Base-by-base conservation (phyloP, 2,113 vertebrate species). In the Danionella cerebrum region DNA sequence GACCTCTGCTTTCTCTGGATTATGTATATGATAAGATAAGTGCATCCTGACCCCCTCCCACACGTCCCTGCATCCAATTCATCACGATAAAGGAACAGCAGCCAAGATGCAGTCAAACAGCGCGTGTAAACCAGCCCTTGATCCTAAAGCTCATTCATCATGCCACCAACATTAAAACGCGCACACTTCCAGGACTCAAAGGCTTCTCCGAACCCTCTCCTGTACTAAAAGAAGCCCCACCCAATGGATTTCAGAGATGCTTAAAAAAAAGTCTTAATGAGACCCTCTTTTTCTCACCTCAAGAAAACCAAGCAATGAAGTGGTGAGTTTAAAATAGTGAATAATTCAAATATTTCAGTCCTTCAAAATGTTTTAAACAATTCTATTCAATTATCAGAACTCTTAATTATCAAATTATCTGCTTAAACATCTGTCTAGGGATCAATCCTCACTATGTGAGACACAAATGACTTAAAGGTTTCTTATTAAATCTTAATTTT, bases 91-190 rank as follows among this genome's bases (percentile, higher is more conserved):
- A 41, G 50, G 10, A 45, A 42, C 6, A 18, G 14, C 48, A 66
- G 63, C 21, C 21, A 27, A 38, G 33, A 51, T 38, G 18, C 44
- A 48, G 62, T 50, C 48, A 52, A 39, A 65, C 7, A 65, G 47
- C 19, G 48, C 22, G 33, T 39, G 47, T 52, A 53, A 53, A 66
- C 47, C 38, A 66, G 63, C 35, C 48, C 39, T 60, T 60, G 38
- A 60, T 60, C 39, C 9, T 31, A 44, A 31, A 60, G 41, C 39
- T 44, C 57, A 45, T 60, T 60, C 57, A 60, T 60, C 57, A 45
- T 19, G 14, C 25, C 25, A 45, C 38, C 38, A 31, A 29, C 57
- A 60, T 42, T 42, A 59, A 42, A 42, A 59, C 14, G 18, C 55
- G 5, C 9, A n/a, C 25, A 44, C 11, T 44, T 60, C 25, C 25